Percentiles rank a stretch among this genome's conserved stretches.
These are phyloP conservation scores for Chamaea fasciata DNA, from an alignment of 2,113 vertebrate species.

Conservation along the genomic window DNA sequence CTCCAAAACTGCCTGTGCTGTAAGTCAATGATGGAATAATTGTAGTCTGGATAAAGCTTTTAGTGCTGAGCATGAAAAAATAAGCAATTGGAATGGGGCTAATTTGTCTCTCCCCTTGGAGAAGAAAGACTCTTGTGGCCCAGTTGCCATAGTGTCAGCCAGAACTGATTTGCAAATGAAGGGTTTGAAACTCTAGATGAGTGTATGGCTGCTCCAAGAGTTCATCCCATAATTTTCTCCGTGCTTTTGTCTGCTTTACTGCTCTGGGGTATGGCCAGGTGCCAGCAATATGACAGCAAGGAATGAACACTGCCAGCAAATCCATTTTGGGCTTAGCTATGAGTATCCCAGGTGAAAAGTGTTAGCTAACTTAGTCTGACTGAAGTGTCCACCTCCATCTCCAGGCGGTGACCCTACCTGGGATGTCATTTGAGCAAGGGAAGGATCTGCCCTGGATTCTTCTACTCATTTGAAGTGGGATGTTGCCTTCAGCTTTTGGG, in stretches of 20 bases:
- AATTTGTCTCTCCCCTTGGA: background rate
- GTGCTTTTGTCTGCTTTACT: slow-evolving; percentile 13
- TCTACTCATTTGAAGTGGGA: background rate
- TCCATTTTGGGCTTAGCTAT: slow-evolving; percentile 49
- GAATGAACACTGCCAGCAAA: slow-evolving; percentile 15
- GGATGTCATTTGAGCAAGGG: background rate
- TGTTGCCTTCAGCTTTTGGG: background rate
- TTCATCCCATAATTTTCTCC: slow-evolving; percentile 2
- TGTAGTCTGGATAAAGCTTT: background rate
- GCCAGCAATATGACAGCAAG: slow-evolving; percentile 36
- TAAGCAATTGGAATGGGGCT: background rate
- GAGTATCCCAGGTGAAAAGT: slow-evolving; percentile 42
- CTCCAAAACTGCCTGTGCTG: background rate
- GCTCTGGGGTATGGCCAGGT: slow-evolving; percentile 9
- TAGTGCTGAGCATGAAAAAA: background rate
- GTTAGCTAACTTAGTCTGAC: background rate
- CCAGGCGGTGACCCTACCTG: background rate
- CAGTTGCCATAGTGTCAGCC: slow-evolving; percentile 5
- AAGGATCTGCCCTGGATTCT: background rate
- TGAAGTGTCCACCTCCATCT: background rate
- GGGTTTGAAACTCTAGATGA: background rate
- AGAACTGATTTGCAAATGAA: slow-evolving; percentile 20
- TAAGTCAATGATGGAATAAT: background rate
- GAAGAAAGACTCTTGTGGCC: background rate
- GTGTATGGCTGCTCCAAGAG: background rate